Evolutionary conservation across 1,140 invertebrate species (phyloP).

Genomic region (Drosophila kikkawai): DNA sequence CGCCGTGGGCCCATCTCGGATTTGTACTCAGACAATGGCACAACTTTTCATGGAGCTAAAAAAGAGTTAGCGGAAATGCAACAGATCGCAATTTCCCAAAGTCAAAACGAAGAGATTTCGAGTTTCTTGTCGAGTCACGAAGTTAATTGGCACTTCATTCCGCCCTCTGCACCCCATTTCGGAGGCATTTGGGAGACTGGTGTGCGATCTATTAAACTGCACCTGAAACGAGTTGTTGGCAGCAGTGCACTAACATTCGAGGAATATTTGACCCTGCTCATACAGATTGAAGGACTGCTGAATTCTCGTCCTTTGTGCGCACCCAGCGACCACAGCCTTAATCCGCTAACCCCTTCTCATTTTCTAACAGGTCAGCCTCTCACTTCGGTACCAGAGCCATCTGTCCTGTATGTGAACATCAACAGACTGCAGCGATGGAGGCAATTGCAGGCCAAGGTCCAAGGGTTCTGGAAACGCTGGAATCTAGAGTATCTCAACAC

Average conservation of each 20-base stretch:
- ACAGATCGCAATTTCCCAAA: background rate
- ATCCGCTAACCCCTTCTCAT: background rate
- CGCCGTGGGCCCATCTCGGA: background rate
- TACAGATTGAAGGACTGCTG: background rate
- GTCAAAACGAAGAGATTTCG: background rate
- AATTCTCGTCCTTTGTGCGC: slow-evolving; percentile 4
- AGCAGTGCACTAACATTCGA: background rate
- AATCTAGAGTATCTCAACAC: no score
- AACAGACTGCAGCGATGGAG: no score
- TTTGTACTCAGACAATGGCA: slow-evolving; percentile 7
- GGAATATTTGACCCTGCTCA: background rate
- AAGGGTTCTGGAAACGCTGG: no score
- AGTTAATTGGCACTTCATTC: background rate
- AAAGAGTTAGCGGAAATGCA: background rate
- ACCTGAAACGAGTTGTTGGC: no score
- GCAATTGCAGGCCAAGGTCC: no score
- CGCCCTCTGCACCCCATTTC: background rate
- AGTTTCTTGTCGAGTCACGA: background rate
- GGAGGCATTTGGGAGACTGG: no score
- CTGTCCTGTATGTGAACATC: background rate
- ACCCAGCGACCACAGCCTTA: background rate
- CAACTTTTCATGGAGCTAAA: slow-evolving; percentile 1
- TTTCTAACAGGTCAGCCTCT: slow-evolving; percentile 8
- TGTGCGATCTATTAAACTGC: no score
- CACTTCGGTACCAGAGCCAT: background rate